Base-by-base conservation (phyloP, 2,888 invertebrate genomes). In the Drosophila anceps region DNA sequence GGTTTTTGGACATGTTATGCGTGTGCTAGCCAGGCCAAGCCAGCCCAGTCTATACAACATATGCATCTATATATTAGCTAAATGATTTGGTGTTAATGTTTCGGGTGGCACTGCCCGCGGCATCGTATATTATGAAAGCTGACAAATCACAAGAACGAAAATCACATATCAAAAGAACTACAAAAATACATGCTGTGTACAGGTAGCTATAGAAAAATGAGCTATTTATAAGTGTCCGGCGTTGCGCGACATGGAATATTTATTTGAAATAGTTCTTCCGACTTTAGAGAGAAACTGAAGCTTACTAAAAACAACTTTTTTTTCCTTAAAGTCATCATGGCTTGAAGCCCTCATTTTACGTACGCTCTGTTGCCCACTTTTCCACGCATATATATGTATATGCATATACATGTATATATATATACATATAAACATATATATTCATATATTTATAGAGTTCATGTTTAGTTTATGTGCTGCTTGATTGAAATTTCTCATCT, bases 1-100 rank as follows among this genome's bases (percentile, higher is more conserved):
- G 73, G 64, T 73, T 79, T 90, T 90, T 90, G 86, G 90, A 84
- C 74, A 90, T 73, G 69, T 76, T 79, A 31, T 57, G 69, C 72
- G 76, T 53, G 62, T 68, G 76, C 61, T 64, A 64, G 43, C n/a
- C 29, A 24, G 18, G 18, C 15, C 41, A 41, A 4, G 18, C 13
- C 20, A 24, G 24, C 24, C 24, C 24, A 24, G 15, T 12, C 46
- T 69, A 37, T 44, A 48, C 29, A 51, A 31, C n/a, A 44, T 55
- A 57, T 63, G 50, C 24, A 53, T 57, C 53, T 72, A 68, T 51
- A 55, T 39, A 68, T 24, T 13, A 51, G n/a, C 54, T 63, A 46
- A 81, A 68, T 79, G 64, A 50, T 78, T 57, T 57, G 61, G 37
- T 69, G 74, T 61, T 70, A 70, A 64, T 74, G 53, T 70, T 59